Base-by-base conservation (phyloP, 2,797 vertebrate genomes). In the Sitta carolinensis region DNA sequence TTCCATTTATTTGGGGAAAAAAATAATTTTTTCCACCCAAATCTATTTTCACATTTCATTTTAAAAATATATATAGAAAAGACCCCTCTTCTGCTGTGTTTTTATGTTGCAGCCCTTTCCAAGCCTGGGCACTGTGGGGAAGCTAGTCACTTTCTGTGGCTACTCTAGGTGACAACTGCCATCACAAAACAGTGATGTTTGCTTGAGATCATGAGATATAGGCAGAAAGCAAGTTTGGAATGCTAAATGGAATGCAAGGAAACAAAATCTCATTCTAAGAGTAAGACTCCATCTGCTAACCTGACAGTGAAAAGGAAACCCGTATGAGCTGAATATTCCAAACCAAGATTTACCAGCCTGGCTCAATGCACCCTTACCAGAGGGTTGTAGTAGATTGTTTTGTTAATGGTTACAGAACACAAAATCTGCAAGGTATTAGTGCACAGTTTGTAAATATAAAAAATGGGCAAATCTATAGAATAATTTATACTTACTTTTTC, bases 381-480 rank as follows among this genome's bases (percentile, higher is more conserved):
- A 74, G 18, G n/a, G 11, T 6, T 74, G 42, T 8, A 55, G 58
- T 52, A 89, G 14, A 29, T 13, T 64, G 48, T 55, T 95, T 74
- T 76, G 20, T 16, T 84, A 22, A 51, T 40, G 17, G 52, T 51
- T 83, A 50, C 40, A 88, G 45, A 88, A 69, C 12, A 58, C 32
- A 70, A 64, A 86, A 82, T 30, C 45, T 82, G 51, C 48, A 67
- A 88, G n/a, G 22, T 61, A 22, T 84, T 69, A 61, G 27, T 52
- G 13, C 42, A 57, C 3, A 0, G 63, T 84, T 69, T 90, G 91
- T 84, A 89, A 96, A 80, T 26, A 80, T 52, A 42, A 91, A 74
- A 85, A 55, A 8, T 82, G 67, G 57, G 26, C 5, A 89, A 88
- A 75, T 75, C 61, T 88, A 62, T 62, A 82, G 74, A 89, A 94